phyloP scores from a whole-genome alignment of 2,797 vertebrate species.

The Characodon lateralis region DNA sequence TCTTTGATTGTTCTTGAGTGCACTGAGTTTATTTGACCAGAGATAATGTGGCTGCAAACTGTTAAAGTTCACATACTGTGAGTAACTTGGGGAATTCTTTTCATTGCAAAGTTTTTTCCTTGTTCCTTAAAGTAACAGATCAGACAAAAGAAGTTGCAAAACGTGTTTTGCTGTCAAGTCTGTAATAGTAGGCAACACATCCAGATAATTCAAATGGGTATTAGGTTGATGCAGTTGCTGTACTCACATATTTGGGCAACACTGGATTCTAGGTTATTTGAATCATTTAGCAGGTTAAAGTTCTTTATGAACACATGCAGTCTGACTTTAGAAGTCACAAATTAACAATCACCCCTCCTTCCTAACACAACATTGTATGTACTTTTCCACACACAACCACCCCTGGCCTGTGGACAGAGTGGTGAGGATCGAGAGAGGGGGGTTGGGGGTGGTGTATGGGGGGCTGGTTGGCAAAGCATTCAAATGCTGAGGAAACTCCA shows the following conservation, averaged over 20 bases:
- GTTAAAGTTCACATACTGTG: neutral
- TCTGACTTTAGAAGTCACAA: neutral
- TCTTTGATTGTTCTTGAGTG: neutral
- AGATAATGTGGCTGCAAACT: neutral
- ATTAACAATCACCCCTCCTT: neutral
- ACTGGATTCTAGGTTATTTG: neutral
- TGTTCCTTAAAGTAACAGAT: neutral
- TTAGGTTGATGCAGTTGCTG: neutral
- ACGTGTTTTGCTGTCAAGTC: neutral
- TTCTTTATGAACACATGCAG: neutral
- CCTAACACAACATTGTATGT: slow-evolving; percentile 11
- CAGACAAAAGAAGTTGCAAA: slow-evolving; percentile 2
- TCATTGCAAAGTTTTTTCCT: slow-evolving; percentile 7
- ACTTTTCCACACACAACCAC: slow-evolving; percentile 13
- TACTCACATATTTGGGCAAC: neutral
- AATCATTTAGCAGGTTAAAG: neutral
- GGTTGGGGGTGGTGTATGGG: neutral
- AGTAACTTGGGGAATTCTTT: neutral
- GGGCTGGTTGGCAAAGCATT: slow-evolving; percentile 36
- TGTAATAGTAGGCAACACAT: neutral
- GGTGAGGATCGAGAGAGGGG: slow-evolving; percentile 6
- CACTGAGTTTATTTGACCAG: neutral
- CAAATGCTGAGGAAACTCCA: slow-evolving; percentile 68
- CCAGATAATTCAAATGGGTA: neutral
- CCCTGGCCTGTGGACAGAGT: slow-evolving; percentile 27